Evolutionary conservation across 2,888 invertebrate genomes (phyloP), one percentile per base, ranked within the genome.

Genomic region (Caenorhabditis uteleia): DNA sequence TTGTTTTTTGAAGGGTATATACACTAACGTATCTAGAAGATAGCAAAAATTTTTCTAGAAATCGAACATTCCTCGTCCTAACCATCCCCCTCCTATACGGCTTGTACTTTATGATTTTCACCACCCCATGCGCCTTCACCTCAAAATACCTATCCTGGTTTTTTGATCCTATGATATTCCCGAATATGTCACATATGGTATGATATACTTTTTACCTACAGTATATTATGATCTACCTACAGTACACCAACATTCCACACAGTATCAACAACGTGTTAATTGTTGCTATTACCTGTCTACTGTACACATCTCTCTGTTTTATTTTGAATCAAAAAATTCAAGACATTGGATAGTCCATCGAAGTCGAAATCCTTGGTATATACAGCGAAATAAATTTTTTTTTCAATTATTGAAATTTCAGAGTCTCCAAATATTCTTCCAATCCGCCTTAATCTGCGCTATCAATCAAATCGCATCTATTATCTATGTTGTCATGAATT

Each of bases 401-500:
- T n/a, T n/a, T n/a, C n/a, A n/a, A n/a, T 10, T 10, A 6, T n/a
- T 16, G 8, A 36, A 36, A 36, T n/a, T 49, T 38, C 49, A 57
- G 49, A 53, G 53, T 36, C 42, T 45, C 1, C 57, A 64, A 48
- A 64, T 64, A 26, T 64, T 64, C 49, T 38, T 64, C 45, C 64
- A 64, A 58, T 55, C 64, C 4, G 58, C 64, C 1, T 33, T 64
- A 14, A 64, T 64, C 27, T 64, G 64, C 21, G 48, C 45, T 1
- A 45, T 53, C 18, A 64, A 64, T 27, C 58, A 48, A 23, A 36
- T 58, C 26, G 64, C 64, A 3, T 53, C 64, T 10, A 29, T 64
- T 26, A 58, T 64, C 34, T 64, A 64, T 27, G 64, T 64, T 38
- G 45, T 58, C 53, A 64, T 64, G 64, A 57, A 64, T 40, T 64